Percentiles rank a stretch among this genome's conserved stretches.
Conservation (phyloP, 2,888 invertebrate species). For the Chirona hameri region DNA sequence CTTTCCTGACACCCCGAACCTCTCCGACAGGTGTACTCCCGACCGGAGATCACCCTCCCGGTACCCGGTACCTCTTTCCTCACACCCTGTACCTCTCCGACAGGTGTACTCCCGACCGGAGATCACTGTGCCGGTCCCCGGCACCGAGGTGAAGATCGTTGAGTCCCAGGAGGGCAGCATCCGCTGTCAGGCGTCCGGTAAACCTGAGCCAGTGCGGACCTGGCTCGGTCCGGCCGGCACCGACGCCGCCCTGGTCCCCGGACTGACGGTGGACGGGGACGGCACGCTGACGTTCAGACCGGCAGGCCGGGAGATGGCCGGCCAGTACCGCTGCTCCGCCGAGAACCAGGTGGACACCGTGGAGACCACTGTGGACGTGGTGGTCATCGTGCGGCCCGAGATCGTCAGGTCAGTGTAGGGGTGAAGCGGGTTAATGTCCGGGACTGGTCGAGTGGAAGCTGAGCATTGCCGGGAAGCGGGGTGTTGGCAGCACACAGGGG, state of each 20-base stretch:
- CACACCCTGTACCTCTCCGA: not conserved
- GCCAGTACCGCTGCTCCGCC: conserved; percentile 65
- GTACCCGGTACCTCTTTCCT: not conserved
- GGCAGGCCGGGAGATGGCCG: conserved; percentile 72
- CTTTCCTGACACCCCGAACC: not conserved
- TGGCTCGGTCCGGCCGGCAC: conserved; percentile 70
- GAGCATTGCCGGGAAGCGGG: too few relatives aligned
- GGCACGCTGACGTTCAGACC: conserved; percentile 69
- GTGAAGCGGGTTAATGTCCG: not conserved
- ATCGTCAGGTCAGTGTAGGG: not conserved
- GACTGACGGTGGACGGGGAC: conserved; percentile 47
- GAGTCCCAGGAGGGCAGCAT: conserved; percentile 76
- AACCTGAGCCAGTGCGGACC: conserved; percentile 74
- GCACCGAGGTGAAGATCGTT: conserved; percentile 58
- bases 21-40: not conserved
- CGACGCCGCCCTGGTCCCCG: conserved; percentile 60
- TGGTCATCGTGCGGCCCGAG: not conserved
- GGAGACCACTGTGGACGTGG: not conserved
- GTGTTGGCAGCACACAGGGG: too few relatives aligned
- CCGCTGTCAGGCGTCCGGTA: conserved; percentile 73
- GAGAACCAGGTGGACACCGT: not conserved
- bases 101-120: conserved; percentile 9
- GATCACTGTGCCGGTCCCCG: not conserved
- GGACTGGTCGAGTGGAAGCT: too few relatives aligned
- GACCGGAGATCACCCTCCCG: not conserved